phyloP scores from a whole-genome alignment of 2,113 vertebrate genomes.

The Madoqua kirkii region DNA sequence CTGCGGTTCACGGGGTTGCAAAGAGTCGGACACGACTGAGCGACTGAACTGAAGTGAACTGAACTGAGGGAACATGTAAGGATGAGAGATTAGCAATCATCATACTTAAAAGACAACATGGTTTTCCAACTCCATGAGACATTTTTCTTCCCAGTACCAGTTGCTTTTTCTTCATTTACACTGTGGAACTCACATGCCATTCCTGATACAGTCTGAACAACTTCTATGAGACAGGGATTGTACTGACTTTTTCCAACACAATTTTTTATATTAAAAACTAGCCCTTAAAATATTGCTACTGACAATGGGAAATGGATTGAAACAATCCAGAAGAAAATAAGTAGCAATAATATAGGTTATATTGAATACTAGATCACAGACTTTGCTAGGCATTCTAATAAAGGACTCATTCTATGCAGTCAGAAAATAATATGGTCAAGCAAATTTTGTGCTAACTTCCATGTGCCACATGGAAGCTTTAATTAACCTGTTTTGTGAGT shows the following conservation, averaged over 20 bases:
- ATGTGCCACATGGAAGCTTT: slow-evolving; percentile 27
- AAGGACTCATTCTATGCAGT: background rate
- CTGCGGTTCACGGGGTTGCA: too few species aligned
- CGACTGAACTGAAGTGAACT: too few species aligned
- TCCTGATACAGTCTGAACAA: background rate
- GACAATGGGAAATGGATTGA: background rate
- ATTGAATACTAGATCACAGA: background rate
- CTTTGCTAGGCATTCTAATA: background rate
- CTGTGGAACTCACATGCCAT: background rate
- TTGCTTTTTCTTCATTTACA: background rate
- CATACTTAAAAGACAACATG: background rate
- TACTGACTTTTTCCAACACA: background rate
- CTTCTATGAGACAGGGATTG: background rate
- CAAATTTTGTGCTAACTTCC: slow-evolving; percentile 38
- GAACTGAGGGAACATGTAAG: background rate
- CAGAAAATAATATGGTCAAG: slow-evolving; percentile 44
- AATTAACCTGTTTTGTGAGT: slow-evolving; percentile 61
- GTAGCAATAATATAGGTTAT: background rate
- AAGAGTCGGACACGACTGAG: too few species aligned
- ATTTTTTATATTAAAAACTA: slow-evolving; percentile 4
- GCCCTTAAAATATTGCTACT: background rate
- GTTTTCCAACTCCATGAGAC: background rate
- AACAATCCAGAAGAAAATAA: background rate
- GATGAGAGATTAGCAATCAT: background rate
- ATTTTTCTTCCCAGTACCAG: background rate